Conservation (phyloP, 2,797 vertebrate genomes). For the Pogonophryne albipinna region DNA sequence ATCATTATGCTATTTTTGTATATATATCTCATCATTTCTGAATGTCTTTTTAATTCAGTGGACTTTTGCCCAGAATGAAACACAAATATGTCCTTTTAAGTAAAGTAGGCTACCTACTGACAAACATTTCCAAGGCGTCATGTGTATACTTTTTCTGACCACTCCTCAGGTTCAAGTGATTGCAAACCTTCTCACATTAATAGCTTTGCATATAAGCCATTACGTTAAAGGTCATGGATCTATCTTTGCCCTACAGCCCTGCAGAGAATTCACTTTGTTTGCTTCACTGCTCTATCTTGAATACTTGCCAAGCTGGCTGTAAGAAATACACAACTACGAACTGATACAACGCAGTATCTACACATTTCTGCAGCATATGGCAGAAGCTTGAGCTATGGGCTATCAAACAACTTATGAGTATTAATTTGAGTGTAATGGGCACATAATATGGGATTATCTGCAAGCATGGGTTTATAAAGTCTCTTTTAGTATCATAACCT, state of each 20-base stretch:
- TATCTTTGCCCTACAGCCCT: slow-evolving; percentile 58
- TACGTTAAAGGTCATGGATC: slow-evolving; percentile 70
- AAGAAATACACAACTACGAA: slow-evolving; percentile 27
- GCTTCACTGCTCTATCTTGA: slow-evolving; percentile 48
- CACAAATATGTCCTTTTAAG: neutral
- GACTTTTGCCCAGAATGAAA: slow-evolving; percentile 15
- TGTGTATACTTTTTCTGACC: slow-evolving; percentile 7
- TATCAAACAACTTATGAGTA: slow-evolving; percentile 3
- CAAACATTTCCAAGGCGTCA: slow-evolving; percentile 12
- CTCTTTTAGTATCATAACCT: slow-evolving; percentile 12
- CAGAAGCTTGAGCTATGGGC: neutral
- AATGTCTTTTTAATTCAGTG: slow-evolving; percentile 34
- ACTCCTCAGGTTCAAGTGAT: slow-evolving; percentile 31
- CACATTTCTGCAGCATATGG: slow-evolving; percentile 20
- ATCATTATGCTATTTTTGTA: slow-evolving; percentile 28
- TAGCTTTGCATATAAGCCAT: slow-evolving; percentile 51
- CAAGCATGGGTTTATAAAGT: slow-evolving; percentile 1
- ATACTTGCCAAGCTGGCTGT: slow-evolving; percentile 22
- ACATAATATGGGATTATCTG: slow-evolving; percentile 18
- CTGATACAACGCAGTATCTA: slow-evolving; percentile 10
- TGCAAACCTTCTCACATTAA: slow-evolving; percentile 37
- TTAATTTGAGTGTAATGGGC: slow-evolving; percentile 25
- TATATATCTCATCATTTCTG: slow-evolving; percentile 36
- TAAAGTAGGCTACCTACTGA: neutral
- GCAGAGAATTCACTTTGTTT: slow-evolving; percentile 37